These are phyloP conservation scores for Valencia hispanica DNA, from an alignment of 2,797 vertebrate genomes.

Conservation along the genomic window DNA sequence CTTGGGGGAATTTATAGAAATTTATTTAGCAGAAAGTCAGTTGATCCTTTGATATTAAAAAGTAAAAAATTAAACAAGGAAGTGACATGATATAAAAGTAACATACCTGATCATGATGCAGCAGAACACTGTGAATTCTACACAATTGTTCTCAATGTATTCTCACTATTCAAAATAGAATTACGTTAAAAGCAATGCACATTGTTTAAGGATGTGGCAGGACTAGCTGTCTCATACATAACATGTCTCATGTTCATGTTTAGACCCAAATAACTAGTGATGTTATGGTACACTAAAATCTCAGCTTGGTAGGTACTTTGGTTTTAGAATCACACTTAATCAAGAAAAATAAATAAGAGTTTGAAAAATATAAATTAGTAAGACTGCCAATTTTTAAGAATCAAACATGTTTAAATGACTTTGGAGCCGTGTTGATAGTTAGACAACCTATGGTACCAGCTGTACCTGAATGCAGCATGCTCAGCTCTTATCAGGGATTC, in stretches of 20 bases:
- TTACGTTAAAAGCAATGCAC: neutral
- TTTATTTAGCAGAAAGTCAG: neutral
- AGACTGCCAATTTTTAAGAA: neutral
- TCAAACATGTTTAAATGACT: neutral
- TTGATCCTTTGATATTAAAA: neutral
- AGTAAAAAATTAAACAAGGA: neutral
- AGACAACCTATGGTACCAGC: neutral
- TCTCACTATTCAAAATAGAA: neutral
- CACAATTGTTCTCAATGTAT: neutral
- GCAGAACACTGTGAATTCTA: neutral
- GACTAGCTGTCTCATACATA: no score
- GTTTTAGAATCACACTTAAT: neutral
- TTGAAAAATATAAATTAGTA: neutral
- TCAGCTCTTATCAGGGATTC: no score
- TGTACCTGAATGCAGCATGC: no score
- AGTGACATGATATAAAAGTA: neutral
- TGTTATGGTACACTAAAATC: neutral
- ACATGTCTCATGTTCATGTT: no score
- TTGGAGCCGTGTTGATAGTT: neutral
- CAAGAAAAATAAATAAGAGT: neutral
- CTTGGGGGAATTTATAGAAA: neutral
- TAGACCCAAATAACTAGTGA: neutral
- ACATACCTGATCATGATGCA: neutral
- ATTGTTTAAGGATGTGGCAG: neutral
- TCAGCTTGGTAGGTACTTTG: neutral